phyloP scores from a whole-genome alignment of 2,113 vertebrate species.

The Balaeniceps rex region DNA sequence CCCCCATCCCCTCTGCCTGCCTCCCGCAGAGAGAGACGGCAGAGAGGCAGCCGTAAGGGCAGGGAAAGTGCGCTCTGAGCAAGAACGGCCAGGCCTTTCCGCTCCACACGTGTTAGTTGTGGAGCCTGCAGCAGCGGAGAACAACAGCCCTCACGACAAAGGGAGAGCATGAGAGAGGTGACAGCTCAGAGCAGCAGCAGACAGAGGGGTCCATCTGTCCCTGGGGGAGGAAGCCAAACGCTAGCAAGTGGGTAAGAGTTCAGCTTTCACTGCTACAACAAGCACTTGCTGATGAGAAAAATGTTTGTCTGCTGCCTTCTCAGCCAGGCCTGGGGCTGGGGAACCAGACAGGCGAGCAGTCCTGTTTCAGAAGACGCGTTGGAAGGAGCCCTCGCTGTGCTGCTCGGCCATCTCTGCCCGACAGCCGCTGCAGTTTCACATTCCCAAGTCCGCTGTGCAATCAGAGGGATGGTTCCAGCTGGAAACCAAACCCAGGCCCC shows the following conservation, averaged over 20 bases:
- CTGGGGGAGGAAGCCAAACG: background rate
- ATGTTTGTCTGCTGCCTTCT: background rate
- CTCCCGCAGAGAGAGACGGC: accelerated
- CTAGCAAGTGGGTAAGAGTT: background rate
- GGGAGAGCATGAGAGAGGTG: background rate
- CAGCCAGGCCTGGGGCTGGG: background rate
- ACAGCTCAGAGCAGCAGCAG: background rate
- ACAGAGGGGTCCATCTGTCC: background rate
- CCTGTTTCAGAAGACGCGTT: background rate
- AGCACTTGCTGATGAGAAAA: background rate
- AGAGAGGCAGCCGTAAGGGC: background rate
- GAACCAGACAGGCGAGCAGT: background rate
- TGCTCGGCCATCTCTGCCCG: background rate
- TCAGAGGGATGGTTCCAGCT: background rate
- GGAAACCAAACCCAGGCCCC: background rate
- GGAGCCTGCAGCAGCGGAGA: background rate
- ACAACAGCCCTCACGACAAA: background rate
- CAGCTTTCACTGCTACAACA: background rate
- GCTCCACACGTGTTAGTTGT: background rate
- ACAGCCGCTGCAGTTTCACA: background rate
- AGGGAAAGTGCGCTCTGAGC: background rate
- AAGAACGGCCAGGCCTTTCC: background rate
- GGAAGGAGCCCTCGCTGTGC: background rate
- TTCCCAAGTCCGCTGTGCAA: background rate
- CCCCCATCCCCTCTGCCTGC: background rate